These are phyloP conservation scores for Oreonectes daqikongensis DNA, from an alignment of 2,797 vertebrate genomes.

Conservation along the genomic window DNA sequence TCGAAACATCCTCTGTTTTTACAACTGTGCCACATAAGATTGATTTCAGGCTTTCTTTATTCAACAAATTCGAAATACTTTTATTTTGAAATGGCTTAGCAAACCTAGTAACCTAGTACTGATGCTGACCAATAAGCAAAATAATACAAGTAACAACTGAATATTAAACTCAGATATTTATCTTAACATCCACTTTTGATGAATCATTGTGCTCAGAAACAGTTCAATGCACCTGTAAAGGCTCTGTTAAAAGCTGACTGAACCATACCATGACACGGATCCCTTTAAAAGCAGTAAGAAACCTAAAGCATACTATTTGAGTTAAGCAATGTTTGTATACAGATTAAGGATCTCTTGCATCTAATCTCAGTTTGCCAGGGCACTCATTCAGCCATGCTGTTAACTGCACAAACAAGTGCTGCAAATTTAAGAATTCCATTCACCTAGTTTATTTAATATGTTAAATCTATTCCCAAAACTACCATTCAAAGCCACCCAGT, in stretches of 20 bases:
- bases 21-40: background rate
- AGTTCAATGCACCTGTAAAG: background rate
- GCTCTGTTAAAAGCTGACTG: slow-evolving; percentile 3
- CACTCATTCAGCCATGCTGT: background rate
- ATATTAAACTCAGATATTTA: background rate
- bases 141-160: background rate
- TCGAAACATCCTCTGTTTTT: slow-evolving; percentile 22
- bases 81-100: no score
- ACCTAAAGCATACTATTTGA: slow-evolving; percentile 13
- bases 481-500: background rate
- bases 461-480: background rate
- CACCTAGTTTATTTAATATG: background rate
- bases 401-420: background rate
- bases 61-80: no score
- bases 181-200: background rate
- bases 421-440: background rate
- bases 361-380: slow-evolving; percentile 28
- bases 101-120: background rate
- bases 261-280: slow-evolving; percentile 9
- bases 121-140: background rate
- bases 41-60: background rate
- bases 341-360: slow-evolving; percentile 23
- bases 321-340: slow-evolving; percentile 35
- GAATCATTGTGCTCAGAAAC: background rate
- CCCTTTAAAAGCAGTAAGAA: background rate